These are phyloP conservation scores for Phycodurus eques DNA, from an alignment of 2,113 vertebrate genomes.

Conservation along the genomic window DNA sequence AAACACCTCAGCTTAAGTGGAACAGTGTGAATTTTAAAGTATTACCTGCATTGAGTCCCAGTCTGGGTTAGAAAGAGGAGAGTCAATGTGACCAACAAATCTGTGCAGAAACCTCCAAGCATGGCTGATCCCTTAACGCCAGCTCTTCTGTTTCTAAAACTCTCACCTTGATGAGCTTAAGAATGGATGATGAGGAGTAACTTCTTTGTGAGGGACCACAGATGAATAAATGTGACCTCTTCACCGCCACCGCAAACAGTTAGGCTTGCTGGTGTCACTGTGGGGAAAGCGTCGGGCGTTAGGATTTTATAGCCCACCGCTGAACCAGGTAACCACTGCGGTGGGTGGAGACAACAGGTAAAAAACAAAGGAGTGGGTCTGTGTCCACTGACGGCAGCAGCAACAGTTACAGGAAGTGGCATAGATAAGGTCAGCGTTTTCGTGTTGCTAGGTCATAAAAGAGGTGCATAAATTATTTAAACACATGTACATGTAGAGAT, in stretches of 20 bases:
- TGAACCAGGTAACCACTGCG: slow-evolving; percentile 37
- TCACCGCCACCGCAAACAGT: background rate
- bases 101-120: slow-evolving; percentile 32
- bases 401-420: slow-evolving; percentile 24
- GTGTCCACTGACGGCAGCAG: slow-evolving; percentile 2
- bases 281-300: background rate
- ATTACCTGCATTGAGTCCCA: slow-evolving; percentile 57
- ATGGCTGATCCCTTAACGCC: slow-evolving; percentile 49
- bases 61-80: slow-evolving; percentile 49
- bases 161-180: slow-evolving; percentile 34
- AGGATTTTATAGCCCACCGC: slow-evolving; percentile 29
- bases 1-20: background rate
- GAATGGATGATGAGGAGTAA: slow-evolving; percentile 31
- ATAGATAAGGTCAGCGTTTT: slow-evolving; percentile 23
- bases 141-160: slow-evolving; percentile 31
- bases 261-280: slow-evolving; percentile 2
- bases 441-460: slow-evolving; percentile 23
- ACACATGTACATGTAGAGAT: background rate
- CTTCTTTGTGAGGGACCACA: slow-evolving; percentile 17
- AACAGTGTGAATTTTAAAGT: background rate
- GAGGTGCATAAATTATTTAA: background rate
- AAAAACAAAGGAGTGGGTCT: background rate
- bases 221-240: background rate
- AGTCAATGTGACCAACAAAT: slow-evolving; percentile 41
- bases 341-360: slow-evolving; percentile 42